These are phyloP conservation scores for Temnothorax unifasciatus DNA, from an alignment of 2,888 invertebrate genomes.

Conservation along the genomic window DNA sequence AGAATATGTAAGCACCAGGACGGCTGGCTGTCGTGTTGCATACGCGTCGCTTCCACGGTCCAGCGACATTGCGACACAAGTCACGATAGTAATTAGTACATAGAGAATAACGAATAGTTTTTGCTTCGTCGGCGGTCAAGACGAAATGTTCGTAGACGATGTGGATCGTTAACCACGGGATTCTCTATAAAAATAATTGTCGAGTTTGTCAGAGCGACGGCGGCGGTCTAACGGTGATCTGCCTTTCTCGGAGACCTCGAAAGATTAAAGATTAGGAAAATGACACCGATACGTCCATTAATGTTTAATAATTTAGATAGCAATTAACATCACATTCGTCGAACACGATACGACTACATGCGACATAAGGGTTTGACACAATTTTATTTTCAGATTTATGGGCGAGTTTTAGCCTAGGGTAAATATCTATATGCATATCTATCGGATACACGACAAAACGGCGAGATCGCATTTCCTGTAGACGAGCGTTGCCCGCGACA, in stretches of 20 bases:
- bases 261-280: conserved; percentile 17
- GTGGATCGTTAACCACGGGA: conserved; percentile 9
- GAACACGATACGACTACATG: background rate
- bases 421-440: conserved; percentile 8
- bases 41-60: conserved; percentile 16
- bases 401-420: background rate
- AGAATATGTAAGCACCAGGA: background rate
- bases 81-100: background rate
- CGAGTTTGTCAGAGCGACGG: background rate
- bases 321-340: background rate
- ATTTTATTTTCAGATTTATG: background rate
- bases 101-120: conserved; percentile 22
- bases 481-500: background rate
- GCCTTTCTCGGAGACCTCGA: background rate
- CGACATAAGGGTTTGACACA: background rate
- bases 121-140: background rate
- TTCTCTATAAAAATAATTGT: conserved; percentile 2
- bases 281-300: background rate
- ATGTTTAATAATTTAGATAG: background rate
- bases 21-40: conserved; percentile 8
- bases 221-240: background rate
- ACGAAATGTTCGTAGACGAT: background rate
- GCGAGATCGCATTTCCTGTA: conserved; percentile 6
- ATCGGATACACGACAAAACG: background rate
- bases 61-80: conserved; percentile 3